Percentiles rank a stretch among this genome's conserved stretches.
Evolutionary conservation across 2,797 vertebrate genomes (phyloP).

Genomic region (Cyclopterus lumpus): DNA sequence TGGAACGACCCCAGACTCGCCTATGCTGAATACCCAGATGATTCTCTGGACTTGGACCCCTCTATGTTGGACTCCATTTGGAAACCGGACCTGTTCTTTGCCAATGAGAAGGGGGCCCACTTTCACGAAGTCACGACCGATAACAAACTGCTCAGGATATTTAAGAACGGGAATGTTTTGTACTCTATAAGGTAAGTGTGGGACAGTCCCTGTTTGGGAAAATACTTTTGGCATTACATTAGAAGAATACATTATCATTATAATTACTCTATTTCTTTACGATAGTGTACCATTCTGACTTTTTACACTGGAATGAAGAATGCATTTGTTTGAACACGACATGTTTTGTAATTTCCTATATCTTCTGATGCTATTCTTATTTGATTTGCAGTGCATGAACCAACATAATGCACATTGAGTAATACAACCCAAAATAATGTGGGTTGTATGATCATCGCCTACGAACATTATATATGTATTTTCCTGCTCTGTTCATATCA

Average conservation of each 20-base stretch:
- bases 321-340: background rate
- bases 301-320: background rate
- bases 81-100: constrained; percentile 98
- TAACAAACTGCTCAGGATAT: constrained; percentile 95
- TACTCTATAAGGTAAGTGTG: constrained; percentile 92
- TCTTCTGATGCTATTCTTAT: background rate
- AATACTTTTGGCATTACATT: background rate
- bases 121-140: constrained; percentile 98
- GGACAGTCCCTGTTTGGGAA: background rate
- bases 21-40: constrained; percentile 96
- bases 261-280: background rate
- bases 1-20: constrained; percentile 97
- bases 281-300: background rate
- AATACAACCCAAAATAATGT: background rate
- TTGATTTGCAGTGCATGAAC: background rate
- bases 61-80: constrained; percentile 98
- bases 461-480: background rate
- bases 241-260: background rate
- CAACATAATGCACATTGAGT: background rate
- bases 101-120: constrained; percentile 97
- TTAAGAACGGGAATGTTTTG: constrained; percentile 96
- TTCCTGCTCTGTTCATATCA: background rate
- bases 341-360: background rate
- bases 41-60: constrained; percentile 95
- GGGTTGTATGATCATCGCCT: background rate